Evolutionary conservation across 1,140 invertebrate species (phyloP).

Genomic region (Diorhabda carinulata): DNA sequence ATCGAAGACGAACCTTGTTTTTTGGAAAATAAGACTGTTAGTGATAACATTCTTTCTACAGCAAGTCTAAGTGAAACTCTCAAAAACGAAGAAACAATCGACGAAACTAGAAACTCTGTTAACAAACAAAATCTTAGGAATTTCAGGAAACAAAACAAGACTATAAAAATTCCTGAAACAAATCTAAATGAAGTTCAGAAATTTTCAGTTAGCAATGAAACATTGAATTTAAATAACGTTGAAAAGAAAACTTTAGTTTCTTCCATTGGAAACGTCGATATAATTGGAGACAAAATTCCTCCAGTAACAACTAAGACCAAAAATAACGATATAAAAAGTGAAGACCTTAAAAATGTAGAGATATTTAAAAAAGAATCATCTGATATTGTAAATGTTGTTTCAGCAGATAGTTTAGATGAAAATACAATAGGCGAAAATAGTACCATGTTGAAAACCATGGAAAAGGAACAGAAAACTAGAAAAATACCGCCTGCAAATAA

Average conservation of each 20-base stretch:
- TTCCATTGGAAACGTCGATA: too few species aligned
- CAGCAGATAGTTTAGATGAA: too few species aligned
- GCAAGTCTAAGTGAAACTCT: neutral
- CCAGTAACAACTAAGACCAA: too few species aligned
- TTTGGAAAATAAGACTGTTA: constrained; percentile 21
- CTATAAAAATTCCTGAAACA: too few species aligned
- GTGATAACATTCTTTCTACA: neutral
- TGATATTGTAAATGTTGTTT: neutral
- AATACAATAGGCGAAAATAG: neutral
- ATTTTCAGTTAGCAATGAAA: too few species aligned
- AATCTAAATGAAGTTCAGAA: too few species aligned
- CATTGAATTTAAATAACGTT: too few species aligned
- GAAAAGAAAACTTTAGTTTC: too few species aligned
- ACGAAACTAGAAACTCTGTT: neutral
- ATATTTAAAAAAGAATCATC: neutral
- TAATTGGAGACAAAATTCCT: too few species aligned
- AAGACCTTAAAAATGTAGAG: neutral
- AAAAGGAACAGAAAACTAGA: neutral
- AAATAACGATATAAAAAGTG: neutral
- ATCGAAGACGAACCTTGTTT: constrained; percentile 25
- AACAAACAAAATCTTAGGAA: neutral
- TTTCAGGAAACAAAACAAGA: constrained; percentile 1
- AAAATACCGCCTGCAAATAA: neutral
- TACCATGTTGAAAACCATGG: neutral
- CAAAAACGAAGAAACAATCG: neutral